phyloP scores from a whole-genome alignment of 2,797 vertebrate genomes.

The Iguana delicatissima region DNA sequence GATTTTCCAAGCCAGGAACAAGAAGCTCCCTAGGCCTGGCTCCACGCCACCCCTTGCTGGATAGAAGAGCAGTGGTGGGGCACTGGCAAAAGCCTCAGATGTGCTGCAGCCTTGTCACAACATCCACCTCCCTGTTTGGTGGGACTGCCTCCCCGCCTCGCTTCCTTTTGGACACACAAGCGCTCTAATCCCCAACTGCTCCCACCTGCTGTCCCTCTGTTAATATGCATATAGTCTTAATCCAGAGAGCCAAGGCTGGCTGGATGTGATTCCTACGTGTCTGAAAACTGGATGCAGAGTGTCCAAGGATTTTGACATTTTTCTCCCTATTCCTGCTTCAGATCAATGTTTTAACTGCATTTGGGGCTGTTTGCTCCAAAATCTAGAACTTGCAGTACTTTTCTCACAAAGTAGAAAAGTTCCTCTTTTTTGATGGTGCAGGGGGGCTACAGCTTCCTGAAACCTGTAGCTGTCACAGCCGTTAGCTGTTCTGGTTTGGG shows the following conservation, averaged over 20 bases:
- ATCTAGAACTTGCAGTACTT: background rate
- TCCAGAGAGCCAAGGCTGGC: background rate
- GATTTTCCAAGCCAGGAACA: conserved; percentile 2
- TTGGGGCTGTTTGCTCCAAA: background rate
- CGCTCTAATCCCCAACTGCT: background rate
- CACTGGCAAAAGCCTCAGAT: background rate
- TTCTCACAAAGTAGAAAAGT: no score
- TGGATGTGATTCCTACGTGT: background rate
- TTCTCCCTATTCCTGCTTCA: background rate
- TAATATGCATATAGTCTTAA: background rate
- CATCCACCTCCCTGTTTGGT: background rate
- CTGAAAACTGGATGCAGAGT: background rate
- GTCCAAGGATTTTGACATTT: background rate
- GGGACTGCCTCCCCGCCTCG: no score
- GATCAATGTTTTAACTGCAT: background rate
- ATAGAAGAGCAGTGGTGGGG: background rate
- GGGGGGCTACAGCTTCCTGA: no score
- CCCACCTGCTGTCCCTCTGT: conserved; percentile 15
- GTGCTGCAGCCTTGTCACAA: background rate
- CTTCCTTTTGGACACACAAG: background rate
- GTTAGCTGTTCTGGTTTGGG: no score
- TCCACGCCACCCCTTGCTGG: conserved; percentile 12
- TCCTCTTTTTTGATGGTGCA: no score
- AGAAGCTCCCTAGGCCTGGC: conserved; percentile 22
- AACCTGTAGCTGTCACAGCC: no score